Base-by-base conservation (phyloP, 2,113 vertebrate genomes). In the Menidia beryllina region DNA sequence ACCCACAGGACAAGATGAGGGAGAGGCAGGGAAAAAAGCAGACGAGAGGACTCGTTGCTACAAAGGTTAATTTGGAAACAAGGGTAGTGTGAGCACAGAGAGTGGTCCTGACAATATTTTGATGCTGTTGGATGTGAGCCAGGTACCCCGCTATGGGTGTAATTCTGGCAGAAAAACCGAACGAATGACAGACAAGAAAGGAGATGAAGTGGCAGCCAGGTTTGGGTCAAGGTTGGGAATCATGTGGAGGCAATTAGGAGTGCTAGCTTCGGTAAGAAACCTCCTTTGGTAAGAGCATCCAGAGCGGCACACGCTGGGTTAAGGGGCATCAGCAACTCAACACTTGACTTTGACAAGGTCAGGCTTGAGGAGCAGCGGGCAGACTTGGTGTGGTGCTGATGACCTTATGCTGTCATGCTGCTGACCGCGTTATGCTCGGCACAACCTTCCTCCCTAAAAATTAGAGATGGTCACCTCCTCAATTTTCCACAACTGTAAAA, bases 21-120 rank as follows among this genome's bases (percentile, higher is more conserved):
- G 69, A 80, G 79, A 83, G n/a, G 69, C 69, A 65, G 79, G 69
- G 77, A 58, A 60, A 49, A 59, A 66, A 74, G 79, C 50, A 72
- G 69, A 85, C 74, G 68, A 38, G 64, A 83, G 77, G 59, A 81
- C 76, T 83, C 82, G 86, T 88, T 89, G 88, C 87, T 89, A 91
- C 87, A 92, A 92, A 91, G 86, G 91, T 92, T 91, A 83, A 91
- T 93, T 89, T 91, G 72, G 55, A 89, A 84, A 77, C 56, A 70
- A 83, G 75, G 69, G 72, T 60, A 51, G 69, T 15, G 21, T 81
- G 69, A 68, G 74, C 80, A 69, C 72, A 76, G 79, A 84, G 72
- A 89, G 82, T 48, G 72, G 75, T 75, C 82, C 79, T 82, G 82
- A 90, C 83, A 88, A 83, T 85, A 74, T 87, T 89, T 77, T 86